Evolutionary conservation across 35 echinoderm and acorn worm species (phyloP).

Genomic region (Nesometra sesokonis): DNA sequence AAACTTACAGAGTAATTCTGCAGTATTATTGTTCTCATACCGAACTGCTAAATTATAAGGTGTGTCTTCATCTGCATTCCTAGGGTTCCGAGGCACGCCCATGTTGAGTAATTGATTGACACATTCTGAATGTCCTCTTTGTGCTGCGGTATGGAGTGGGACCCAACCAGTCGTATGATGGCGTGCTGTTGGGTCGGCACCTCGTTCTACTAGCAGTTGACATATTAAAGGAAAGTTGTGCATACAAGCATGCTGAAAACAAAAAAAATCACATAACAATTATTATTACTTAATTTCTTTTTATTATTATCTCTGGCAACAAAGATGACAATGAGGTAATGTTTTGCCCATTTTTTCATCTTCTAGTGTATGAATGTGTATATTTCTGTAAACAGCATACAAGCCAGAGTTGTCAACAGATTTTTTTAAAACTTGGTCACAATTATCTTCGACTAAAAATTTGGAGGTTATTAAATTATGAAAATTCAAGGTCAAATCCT

Average conservation of each 20-base stretch:
- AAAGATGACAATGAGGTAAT: too few species aligned
- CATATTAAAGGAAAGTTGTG: slow-evolving; percentile 25
- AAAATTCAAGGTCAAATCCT: too few species aligned
- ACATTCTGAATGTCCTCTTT: slow-evolving; percentile 56
- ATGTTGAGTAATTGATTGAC: slow-evolving; percentile 36
- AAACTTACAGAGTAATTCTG: slow-evolving; percentile 59
- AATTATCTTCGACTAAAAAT: too few species aligned
- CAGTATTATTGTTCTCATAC: slow-evolving; percentile 35
- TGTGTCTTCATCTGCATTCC: slow-evolving; percentile 77
- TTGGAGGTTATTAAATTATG: too few species aligned
- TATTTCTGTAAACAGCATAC: too few species aligned
- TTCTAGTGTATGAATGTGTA: too few species aligned
- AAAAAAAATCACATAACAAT: background rate
- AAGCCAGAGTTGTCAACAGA: too few species aligned
- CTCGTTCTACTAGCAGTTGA: slow-evolving; percentile 32
- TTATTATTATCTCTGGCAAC: too few species aligned
- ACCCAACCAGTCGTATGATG: slow-evolving; percentile 95
- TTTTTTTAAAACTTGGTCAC: too few species aligned
- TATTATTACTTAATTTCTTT: too few species aligned
- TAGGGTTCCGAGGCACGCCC: slow-evolving; percentile 69
- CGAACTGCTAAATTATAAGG: slow-evolving; percentile 65
- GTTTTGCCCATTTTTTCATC: too few species aligned
- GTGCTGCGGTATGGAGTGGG: slow-evolving; percentile 85
- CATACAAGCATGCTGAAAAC: slow-evolving; percentile 17
- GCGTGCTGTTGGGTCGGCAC: slow-evolving; percentile 76